phyloP scores from a whole-genome alignment of 2,888 invertebrate species.

The Falcaria lacertinaria region DNA sequence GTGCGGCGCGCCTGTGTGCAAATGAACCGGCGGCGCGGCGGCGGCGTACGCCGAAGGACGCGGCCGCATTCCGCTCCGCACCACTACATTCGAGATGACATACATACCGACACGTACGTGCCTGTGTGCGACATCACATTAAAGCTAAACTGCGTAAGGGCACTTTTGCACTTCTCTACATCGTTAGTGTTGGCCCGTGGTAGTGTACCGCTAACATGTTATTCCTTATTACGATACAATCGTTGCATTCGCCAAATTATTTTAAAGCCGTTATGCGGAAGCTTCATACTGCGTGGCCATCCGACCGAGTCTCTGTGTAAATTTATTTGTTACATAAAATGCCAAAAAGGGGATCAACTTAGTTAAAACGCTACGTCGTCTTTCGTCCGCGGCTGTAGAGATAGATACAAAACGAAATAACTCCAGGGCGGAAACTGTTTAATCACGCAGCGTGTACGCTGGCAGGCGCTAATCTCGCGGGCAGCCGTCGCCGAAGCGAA shows the following conservation, averaged over 20 bases:
- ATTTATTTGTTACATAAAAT: conserved; percentile 8
- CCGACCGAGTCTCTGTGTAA: conserved; percentile 13
- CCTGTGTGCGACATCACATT: conserved; percentile 34
- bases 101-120: conserved; percentile 64
- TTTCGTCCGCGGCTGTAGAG: conserved; percentile 13
- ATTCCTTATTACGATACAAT: conserved; percentile 59
- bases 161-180: conserved; percentile 44
- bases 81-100: conserved; percentile 63
- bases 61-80: conserved; percentile 73
- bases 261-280: conserved; percentile 28
- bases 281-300: conserved; percentile 24
- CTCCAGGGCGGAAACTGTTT: conserved; percentile 60
- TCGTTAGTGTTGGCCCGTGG: conserved; percentile 31
- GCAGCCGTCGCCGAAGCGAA: conserved; percentile 62
- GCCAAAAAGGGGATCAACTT: conserved; percentile 8
- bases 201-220: conserved; percentile 51
- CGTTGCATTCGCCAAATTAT: conserved; percentile 49
- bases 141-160: conserved; percentile 54
- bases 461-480: conserved; percentile 65
- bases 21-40: conserved; percentile 52
- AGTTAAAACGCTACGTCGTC: conserved; percentile 12
- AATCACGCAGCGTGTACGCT: conserved; percentile 56
- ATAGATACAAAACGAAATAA: conserved; percentile 38
- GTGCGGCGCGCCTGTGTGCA: conserved; percentile 64
- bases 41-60: conserved; percentile 72